Percentiles rank a stretch among this genome's conserved stretches.
Evolutionary conservation across 2,888 invertebrate species (phyloP).

Genomic region (Ariolimax columbianus): DNA sequence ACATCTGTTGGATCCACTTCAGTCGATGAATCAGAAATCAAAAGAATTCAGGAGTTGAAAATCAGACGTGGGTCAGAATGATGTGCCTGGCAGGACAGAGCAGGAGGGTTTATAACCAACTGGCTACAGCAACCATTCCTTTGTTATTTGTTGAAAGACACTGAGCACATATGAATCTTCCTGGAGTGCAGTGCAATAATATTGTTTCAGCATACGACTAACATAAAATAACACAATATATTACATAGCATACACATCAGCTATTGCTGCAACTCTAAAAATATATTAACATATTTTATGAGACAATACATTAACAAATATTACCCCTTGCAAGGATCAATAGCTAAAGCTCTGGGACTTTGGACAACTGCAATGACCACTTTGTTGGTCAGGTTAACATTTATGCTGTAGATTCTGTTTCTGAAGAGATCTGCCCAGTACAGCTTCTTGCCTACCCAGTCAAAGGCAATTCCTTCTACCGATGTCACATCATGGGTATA

Average conservation of each 20-base stretch:
- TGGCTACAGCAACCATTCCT: too few relatives aligned
- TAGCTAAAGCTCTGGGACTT: constrained; percentile 94
- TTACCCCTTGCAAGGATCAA: constrained; percentile 95
- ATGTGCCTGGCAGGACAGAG: too few relatives aligned
- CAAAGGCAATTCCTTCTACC: constrained; percentile 81
- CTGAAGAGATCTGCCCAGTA: constrained; percentile 96
- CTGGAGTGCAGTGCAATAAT: too few relatives aligned
- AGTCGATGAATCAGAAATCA: too few relatives aligned
- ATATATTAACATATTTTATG: background rate
- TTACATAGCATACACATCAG: background rate
- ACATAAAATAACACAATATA: too few relatives aligned
- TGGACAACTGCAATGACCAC: constrained; percentile 96
- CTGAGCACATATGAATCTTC: too few relatives aligned
- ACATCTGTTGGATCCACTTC: too few relatives aligned
- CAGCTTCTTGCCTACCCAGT: constrained; percentile 98
- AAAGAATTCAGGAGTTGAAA: too few relatives aligned
- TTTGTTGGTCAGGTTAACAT: constrained; percentile 89
- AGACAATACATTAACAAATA: constrained; percentile 38
- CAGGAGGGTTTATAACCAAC: too few relatives aligned
- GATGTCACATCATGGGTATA: constrained; percentile 57
- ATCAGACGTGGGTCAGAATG: too few relatives aligned
- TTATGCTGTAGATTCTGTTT: constrained; percentile 82
- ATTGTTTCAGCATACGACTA: too few relatives aligned
- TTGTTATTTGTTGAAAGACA: too few relatives aligned
- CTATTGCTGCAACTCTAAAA: background rate